Conservation (phyloP, 2,797 vertebrate genomes). For the Falco berigora region DNA sequence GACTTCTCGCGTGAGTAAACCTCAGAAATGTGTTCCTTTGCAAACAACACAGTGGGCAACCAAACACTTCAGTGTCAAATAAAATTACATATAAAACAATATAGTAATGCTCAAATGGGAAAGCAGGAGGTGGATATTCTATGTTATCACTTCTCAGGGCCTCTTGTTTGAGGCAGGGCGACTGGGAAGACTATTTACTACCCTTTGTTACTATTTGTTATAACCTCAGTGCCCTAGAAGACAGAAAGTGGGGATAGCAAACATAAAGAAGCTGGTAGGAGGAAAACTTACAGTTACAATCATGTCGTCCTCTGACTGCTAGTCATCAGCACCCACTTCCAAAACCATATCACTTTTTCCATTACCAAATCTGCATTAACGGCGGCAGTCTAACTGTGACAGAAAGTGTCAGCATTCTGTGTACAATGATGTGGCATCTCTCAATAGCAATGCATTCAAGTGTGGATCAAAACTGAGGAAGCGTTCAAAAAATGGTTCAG, state of each 20-base stretch:
- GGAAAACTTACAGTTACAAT: not conserved
- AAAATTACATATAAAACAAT: conserved; percentile 40
- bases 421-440: not conserved
- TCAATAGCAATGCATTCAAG: not conserved
- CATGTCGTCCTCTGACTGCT: not conserved
- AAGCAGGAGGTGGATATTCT: not conserved
- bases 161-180: not conserved
- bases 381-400: not conserved
- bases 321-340: not conserved
- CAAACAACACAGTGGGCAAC: conserved; percentile 39
- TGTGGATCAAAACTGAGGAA: not conserved
- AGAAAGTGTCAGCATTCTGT: accelerated
- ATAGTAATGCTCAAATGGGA: not conserved
- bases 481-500: not conserved
- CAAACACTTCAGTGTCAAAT: conserved; percentile 44
- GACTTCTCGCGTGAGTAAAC: conserved; percentile 39
- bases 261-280: not conserved
- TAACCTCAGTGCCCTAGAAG: not conserved
- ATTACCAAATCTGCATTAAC: not conserved
- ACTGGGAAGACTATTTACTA: not conserved
- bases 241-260: not conserved
- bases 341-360: not conserved
- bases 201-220: not conserved
- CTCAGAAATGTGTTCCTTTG: conserved; percentile 48
- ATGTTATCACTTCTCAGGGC: not conserved